Base-by-base conservation (phyloP, 2,113 vertebrate species). In the Megaptera novaeangliae region DNA sequence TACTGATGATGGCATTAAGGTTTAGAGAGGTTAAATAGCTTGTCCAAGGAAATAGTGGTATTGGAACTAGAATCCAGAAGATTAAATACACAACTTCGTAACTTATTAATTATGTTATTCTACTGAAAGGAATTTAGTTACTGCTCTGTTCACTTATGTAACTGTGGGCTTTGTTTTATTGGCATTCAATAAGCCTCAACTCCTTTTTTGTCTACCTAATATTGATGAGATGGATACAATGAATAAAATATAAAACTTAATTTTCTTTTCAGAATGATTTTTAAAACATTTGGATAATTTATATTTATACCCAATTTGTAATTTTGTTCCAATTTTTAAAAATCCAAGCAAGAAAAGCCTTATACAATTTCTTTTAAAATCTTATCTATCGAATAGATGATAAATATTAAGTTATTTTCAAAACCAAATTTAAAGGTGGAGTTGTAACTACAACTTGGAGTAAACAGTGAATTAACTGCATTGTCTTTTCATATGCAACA, bases 341-440 rank as follows among this genome's bases (percentile, higher is more conserved):
- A 86, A 59, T 39, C 41, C 17, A 82, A 86, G 10, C 12, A 94
- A 72, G 27, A 66, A 82, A 96, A 93, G 2, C 3, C 2, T 86
- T 78, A 34, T 1, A 46, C 13, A 59, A 13, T 46, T 61, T 13
- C 23, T 36, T 78, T 88, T 74, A 15, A 83, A 93, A 84, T 57
- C 25, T 74, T 75, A 94, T 39, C 12, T 92, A 34, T 27, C 14
- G 11, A 31, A 66, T 7, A 49, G 18, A 59, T 77, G 44, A 3
- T 94, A 92, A 96, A 92, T 77, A 21, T 11, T 81, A 85, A n/a
- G 15, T 86, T 71, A 41, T 69, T 96, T 93, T 85, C 75, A 68
- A 85, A 69, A 84, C 0, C 3, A 66, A 20, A 31, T 36, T 93
- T 80, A 91, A 95, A 84, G 8, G n/a, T 63, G 2, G 31, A 84